A percentile compares a stretch with the other conserved stretches of the same genome.
phyloP scores from a whole-genome alignment of 1,140 invertebrate genomes.

The Glomeris maerens region DNA sequence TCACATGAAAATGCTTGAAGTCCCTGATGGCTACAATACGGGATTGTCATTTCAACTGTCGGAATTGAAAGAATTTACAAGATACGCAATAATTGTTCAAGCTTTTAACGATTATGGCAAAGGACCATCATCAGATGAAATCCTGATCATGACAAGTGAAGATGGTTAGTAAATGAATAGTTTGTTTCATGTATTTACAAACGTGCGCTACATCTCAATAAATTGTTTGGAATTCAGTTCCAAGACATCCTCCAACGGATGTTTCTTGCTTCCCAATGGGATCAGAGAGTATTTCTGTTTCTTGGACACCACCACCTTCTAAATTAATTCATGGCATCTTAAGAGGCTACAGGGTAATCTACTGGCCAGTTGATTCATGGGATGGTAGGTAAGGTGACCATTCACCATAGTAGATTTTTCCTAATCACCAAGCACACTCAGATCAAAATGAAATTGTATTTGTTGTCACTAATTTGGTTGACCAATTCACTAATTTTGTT shows the following conservation, averaged over 20 bases:
- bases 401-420: too few relatives aligned
- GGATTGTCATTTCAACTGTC: conserved; percentile 29
- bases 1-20: conserved; percentile 77
- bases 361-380: conserved; percentile 48
- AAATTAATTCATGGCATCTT: conserved; percentile 84
- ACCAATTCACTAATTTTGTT: too few relatives aligned
- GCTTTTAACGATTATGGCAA: conserved; percentile 88
- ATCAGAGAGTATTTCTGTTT: conserved; percentile 81
- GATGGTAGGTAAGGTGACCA: conserved; percentile 7
- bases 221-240: conserved; percentile 9
- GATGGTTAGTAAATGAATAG: conserved; percentile 44
- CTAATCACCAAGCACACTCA: too few relatives aligned
- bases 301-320: conserved; percentile 80
- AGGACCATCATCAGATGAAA: conserved; percentile 74
- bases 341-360: conserved; percentile 91
- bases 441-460: too few relatives aligned
- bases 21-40: conserved; percentile 4
- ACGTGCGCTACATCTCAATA: too few relatives aligned
- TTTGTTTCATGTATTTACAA: background rate
- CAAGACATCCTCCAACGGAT: conserved; percentile 50
- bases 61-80: conserved; percentile 62
- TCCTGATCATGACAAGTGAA: conserved; percentile 80
- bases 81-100: conserved; percentile 86
- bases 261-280: conserved; percentile 78
- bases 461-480: too few relatives aligned